Conservation (phyloP, 2,113 vertebrate genomes). For the Thunnus thynnus region DNA sequence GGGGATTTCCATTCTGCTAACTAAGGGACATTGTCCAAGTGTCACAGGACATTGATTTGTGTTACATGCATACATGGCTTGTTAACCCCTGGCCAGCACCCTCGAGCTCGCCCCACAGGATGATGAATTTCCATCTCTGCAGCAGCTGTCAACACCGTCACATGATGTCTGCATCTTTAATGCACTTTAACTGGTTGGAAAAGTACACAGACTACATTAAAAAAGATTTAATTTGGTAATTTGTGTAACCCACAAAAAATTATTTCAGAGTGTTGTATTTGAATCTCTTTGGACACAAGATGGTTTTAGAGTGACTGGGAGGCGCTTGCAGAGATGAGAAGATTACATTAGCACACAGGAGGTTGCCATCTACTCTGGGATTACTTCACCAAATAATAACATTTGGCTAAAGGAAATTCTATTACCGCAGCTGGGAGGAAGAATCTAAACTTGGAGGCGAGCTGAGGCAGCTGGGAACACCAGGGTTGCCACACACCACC, state of each 20-base stretch:
- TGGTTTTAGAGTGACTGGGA: slow-evolving; percentile 63
- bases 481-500: slow-evolving; percentile 29
- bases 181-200: slow-evolving; percentile 18
- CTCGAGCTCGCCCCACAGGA: slow-evolving; percentile 28
- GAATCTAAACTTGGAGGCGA: slow-evolving; percentile 59
- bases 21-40: slow-evolving; percentile 64
- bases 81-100: slow-evolving; percentile 54
- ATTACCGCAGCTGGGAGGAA: slow-evolving; percentile 77
- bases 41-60: slow-evolving; percentile 82
- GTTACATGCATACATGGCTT: slow-evolving; percentile 56
- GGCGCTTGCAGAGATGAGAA: slow-evolving; percentile 63
- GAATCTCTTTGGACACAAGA: slow-evolving; percentile 57
- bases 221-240: slow-evolving; percentile 23
- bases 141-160: slow-evolving; percentile 55
- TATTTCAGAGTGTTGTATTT: slow-evolving; percentile 48
- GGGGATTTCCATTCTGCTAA: slow-evolving; percentile 77
- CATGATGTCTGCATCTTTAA: slow-evolving; percentile 62
- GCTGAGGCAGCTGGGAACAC: slow-evolving; percentile 58
- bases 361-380: slow-evolving; percentile 74
- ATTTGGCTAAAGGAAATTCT: slow-evolving; percentile 83
- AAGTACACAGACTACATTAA: slow-evolving; percentile 42
- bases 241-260: slow-evolving; percentile 41
- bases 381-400: slow-evolving; percentile 83
- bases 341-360: slow-evolving; percentile 80
- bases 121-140: slow-evolving; percentile 38